These are phyloP conservation scores for Bombus superbus DNA, from an alignment of 1,140 invertebrate genomes.

Conservation along the genomic window DNA sequence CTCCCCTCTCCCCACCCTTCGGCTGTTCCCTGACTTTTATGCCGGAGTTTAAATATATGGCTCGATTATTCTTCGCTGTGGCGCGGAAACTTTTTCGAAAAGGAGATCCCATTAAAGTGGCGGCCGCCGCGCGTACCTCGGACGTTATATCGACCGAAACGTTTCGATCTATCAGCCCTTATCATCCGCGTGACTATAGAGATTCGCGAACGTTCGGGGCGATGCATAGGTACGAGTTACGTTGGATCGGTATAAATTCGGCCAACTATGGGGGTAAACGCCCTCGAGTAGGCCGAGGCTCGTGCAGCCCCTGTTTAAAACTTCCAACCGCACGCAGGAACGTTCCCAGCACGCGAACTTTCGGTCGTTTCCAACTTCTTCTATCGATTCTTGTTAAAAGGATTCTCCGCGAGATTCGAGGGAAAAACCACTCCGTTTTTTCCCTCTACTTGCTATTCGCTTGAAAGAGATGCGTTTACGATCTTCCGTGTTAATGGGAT, in stretches of 20 bases:
- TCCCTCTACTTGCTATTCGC: not conserved
- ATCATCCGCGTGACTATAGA: constrained; percentile 35
- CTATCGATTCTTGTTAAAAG: constrained; percentile 33
- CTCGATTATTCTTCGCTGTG: constrained; percentile 64
- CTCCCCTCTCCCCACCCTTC: not conserved
- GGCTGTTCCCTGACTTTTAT: constrained; percentile 49
- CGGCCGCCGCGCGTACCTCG: not conserved
- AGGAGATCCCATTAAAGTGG: constrained; percentile 52
- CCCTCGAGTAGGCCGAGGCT: not conserved
- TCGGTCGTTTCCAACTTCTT: not conserved
- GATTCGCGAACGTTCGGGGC: not conserved
- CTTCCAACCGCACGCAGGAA: not conserved
- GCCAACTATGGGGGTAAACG: constrained; percentile 28
- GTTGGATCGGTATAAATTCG: constrained; percentile 33
- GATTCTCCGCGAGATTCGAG: not conserved
- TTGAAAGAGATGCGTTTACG: too few relatives aligned
- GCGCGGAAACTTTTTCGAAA: constrained; percentile 61
- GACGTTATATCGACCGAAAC: constrained; percentile 44
- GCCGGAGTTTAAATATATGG: constrained; percentile 62
- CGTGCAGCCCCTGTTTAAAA: constrained; percentile 26
- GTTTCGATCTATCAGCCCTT: constrained; percentile 48
- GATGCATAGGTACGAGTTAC: not conserved
- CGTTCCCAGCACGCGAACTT: not conserved
- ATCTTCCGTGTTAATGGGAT: not conserved
- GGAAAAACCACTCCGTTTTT: not conserved